A percentile compares a stretch with the other conserved stretches of the same genome.
Conservation (phyloP, 2,797 vertebrate species). For the Columba guinea region DNA sequence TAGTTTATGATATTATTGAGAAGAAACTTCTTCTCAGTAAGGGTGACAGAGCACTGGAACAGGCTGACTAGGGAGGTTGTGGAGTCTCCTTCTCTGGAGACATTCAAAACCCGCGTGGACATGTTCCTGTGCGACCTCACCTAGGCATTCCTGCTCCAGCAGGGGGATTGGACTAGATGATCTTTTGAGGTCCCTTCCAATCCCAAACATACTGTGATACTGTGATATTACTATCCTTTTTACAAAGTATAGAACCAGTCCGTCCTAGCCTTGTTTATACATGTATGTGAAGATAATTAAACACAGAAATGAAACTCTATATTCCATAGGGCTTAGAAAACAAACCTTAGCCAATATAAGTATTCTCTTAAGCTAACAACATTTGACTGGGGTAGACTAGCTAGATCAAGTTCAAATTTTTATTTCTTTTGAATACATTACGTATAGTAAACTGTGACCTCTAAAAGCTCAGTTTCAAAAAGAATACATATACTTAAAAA, state of each 20-base stretch:
- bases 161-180: no score
- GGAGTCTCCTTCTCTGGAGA: no score
- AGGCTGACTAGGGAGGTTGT: no score
- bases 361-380: background rate
- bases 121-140: no score
- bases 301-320: background rate
- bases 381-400: background rate
- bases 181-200: no score
- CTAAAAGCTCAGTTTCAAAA: background rate
- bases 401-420: background rate
- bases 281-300: background rate
- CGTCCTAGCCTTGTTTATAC: background rate
- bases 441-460: background rate
- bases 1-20: background rate
- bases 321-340: background rate
- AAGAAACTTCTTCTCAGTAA: no score
- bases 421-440: background rate
- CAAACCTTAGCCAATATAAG: background rate
- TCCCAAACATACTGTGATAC: no score
- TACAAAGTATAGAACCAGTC: background rate
- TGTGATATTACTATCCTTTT: background rate
- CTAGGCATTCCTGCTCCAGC: no score
- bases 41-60: no score
- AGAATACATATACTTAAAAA: background rate
- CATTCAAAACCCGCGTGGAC: no score